Evolutionary conservation across 2,113 vertebrate species (phyloP).

Genomic region (Ranitomeya imitator): DNA sequence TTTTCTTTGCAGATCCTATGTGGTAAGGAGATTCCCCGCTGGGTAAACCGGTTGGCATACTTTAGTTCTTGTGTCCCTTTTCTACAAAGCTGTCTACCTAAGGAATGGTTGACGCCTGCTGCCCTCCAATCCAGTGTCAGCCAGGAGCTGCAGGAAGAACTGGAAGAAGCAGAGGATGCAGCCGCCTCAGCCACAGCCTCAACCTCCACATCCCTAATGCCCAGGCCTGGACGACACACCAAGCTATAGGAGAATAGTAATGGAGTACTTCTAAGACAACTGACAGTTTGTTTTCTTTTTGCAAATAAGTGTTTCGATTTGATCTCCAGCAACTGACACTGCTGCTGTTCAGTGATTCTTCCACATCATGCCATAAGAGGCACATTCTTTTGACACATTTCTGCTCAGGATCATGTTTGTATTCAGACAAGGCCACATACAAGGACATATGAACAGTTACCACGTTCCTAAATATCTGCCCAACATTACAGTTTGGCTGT

Average conservation of each 20-base stretch:
- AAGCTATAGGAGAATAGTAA: constrained; percentile 75
- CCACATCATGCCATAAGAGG: background rate
- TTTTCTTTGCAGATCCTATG: constrained; percentile 84
- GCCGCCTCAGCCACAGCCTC: constrained; percentile 79
- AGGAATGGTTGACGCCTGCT: constrained; percentile 97
- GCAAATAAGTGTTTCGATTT: constrained; percentile 58
- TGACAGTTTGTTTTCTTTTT: constrained; percentile 48
- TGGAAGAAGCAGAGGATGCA: constrained; percentile 92
- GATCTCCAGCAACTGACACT: constrained; percentile 67
- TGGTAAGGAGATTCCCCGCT: constrained; percentile 95
- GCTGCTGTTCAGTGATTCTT: constrained; percentile 20
- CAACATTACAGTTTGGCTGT: background rate
- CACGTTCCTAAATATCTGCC: constrained; percentile 63
- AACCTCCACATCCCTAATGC: constrained; percentile 68
- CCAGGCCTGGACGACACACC: constrained; percentile 84
- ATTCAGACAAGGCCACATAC: constrained; percentile 69
- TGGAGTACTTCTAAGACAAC: constrained; percentile 60
- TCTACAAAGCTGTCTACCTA: constrained; percentile 97
- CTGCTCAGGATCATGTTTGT: constrained; percentile 80
- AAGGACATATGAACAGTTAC: constrained; percentile 58
- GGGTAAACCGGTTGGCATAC: constrained; percentile 98
- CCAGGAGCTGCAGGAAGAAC: constrained; percentile 93
- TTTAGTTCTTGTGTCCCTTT: constrained; percentile 99
- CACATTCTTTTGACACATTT: constrained; percentile 68
- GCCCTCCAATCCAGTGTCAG: constrained; percentile 96